phyloP scores from a whole-genome alignment of 2,797 vertebrate species.

The Staurois parvus region DNA sequence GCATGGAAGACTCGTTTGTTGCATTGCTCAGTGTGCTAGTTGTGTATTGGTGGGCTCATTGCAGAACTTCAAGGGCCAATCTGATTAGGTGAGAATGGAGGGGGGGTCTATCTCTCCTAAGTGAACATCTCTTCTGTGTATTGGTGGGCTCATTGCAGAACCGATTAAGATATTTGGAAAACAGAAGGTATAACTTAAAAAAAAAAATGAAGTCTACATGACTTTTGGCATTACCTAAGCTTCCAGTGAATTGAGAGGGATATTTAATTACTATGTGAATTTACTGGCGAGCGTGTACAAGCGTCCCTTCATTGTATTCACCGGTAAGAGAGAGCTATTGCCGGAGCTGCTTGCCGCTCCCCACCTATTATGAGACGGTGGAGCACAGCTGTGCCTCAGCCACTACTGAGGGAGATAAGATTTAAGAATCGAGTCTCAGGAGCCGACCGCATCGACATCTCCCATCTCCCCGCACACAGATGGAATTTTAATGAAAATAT shows the following conservation, averaged over 20 bases:
- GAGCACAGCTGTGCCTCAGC: conserved; percentile 48
- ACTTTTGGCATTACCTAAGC: conserved; percentile 32
- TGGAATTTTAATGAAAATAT: conserved; percentile 52
- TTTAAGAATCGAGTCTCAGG: conserved; percentile 34
- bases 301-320: conserved; percentile 44
- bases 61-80: too few relatives aligned
- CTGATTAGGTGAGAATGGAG: too few relatives aligned
- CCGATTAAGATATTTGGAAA: conserved; percentile 22
- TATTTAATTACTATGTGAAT: conserved; percentile 56
- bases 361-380: conserved; percentile 43
- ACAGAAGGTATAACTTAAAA: conserved; percentile 17
- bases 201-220: conserved; percentile 9
- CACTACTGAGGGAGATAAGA: conserved; percentile 45
- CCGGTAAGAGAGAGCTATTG: conserved; percentile 36
- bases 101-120: too few relatives aligned
- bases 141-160: conserved; percentile 3
- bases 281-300: conserved; percentile 32
- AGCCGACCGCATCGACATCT: conserved; percentile 41
- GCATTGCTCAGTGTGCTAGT: too few relatives aligned
- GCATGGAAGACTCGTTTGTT: too few relatives aligned
- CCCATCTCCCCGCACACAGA: conserved; percentile 6
- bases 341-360: conserved; percentile 26
- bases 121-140: too few relatives aligned
- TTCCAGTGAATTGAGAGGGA: conserved; percentile 19
- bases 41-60: too few relatives aligned